Conservation (phyloP, 64 coral and sea anemone genomes). For the Exaiptasia diaphana region DNA sequence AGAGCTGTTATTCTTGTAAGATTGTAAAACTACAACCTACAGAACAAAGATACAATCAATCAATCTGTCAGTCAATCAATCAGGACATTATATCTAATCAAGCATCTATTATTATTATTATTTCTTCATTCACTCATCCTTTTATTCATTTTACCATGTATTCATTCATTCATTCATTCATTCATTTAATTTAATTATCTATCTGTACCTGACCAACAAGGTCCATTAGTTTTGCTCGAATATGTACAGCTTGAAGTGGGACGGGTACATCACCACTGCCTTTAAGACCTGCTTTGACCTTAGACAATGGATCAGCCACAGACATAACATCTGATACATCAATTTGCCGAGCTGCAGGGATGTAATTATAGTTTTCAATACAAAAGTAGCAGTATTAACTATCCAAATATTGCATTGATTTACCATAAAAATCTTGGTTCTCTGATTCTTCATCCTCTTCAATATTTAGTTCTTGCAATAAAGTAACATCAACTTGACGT, state of each 20-base stretch:
- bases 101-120: no score
- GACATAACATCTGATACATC: constrained; percentile 76
- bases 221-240: constrained; percentile 78
- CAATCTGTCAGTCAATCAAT: no score
- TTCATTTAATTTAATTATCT: no score
- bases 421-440: no score
- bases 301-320: constrained; percentile 72
- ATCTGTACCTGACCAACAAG: constrained; percentile 84
- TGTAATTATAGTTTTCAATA: neutral
- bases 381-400: no score
- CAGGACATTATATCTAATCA: neutral
- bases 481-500: constrained; percentile 22
- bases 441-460: constrained; percentile 3
- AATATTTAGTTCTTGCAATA: constrained; percentile 15
- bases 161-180: no score
- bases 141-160: no score
- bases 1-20: constrained; percentile 71
- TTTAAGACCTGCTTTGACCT: constrained; percentile 73
- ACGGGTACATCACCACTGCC: constrained; percentile 73
- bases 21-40: constrained; percentile 85
- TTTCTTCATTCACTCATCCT: no score
- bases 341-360: neutral
- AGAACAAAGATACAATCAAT: neutral
- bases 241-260: constrained; percentile 77
- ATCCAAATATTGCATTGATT: no score